These are phyloP conservation scores for Heliconius eleuchia DNA, from an alignment of 1,140 invertebrate species.

Conservation along the genomic window DNA sequence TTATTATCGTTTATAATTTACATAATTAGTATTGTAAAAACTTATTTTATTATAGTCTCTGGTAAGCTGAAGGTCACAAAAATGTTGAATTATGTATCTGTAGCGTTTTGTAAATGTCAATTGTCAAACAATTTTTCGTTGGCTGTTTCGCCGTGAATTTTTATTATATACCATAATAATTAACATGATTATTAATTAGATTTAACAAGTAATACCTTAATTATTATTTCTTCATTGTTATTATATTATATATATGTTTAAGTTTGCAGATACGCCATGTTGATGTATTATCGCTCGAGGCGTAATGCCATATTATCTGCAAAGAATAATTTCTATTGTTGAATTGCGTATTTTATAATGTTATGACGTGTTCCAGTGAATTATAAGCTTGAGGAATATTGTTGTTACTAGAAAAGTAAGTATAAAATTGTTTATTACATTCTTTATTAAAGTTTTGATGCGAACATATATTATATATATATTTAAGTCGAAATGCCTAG, in stretches of 20 bases:
- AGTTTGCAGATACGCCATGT: conserved; percentile 28
- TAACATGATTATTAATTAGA: conserved; percentile 14
- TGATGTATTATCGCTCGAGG: conserved; percentile 40
- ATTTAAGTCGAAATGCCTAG: neutral
- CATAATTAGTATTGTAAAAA: neutral
- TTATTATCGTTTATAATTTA: neutral
- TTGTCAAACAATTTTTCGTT: conserved; percentile 48
- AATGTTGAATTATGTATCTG: conserved; percentile 22
- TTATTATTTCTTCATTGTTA: neutral
- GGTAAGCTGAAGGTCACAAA: conserved; percentile 15
- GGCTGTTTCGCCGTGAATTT: conserved; percentile 40
- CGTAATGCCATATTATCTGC: conserved; percentile 41
- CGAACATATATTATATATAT: neutral
- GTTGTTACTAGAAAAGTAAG: conserved; percentile 36
- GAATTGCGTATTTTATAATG: conserved; percentile 38
- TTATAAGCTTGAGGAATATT: conserved; percentile 35
- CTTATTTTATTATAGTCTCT: neutral
- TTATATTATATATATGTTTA: conserved; percentile 25
- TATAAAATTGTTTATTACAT: neutral
- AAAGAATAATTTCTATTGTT: conserved; percentile 44
- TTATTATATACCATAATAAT: conserved; percentile 30
- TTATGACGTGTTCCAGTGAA: conserved; percentile 53
- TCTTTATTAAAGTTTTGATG: neutral
- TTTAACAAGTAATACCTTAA: conserved; percentile 18
- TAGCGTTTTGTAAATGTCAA: conserved; percentile 36